Percentiles rank a stretch among this genome's conserved stretches.
Evolutionary conservation across 2,888 invertebrate genomes (phyloP).

Genomic region (Parapristionchus giblindavisi): DNA sequence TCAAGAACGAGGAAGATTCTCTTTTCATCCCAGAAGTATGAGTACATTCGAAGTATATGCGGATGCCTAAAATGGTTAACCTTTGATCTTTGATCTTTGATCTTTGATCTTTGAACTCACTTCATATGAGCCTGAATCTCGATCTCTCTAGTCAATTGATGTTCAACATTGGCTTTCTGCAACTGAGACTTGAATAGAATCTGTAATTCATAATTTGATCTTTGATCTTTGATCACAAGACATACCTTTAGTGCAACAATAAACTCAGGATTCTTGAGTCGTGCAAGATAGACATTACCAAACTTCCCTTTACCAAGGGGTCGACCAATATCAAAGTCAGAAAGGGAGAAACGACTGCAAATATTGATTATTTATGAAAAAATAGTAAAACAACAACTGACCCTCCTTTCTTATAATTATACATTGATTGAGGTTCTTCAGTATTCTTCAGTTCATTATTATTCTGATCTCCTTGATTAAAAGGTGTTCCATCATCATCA

Average conservation of each 20-base stretch:
- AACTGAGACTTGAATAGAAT: constrained; percentile 91
- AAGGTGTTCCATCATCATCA: too few relatives aligned
- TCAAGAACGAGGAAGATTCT: constrained; percentile 70
- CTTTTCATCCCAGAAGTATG: constrained; percentile 70
- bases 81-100: too few relatives aligned
- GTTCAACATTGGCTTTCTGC: constrained; percentile 84
- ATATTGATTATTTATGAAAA: neutral
- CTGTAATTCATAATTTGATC: too few relatives aligned
- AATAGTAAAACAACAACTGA: neutral
- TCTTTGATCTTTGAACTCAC: neutral
- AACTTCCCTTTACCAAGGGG: constrained; percentile 95
- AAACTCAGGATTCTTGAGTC: constrained; percentile 85
- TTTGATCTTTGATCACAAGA: neutral
- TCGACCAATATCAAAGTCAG: constrained; percentile 90
- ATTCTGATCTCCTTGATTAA: too few relatives aligned
- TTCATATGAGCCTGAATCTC: constrained; percentile 91
- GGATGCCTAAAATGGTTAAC: constrained; percentile 68
- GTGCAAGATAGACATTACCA: constrained; percentile 90
- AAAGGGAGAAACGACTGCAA: constrained; percentile 70
- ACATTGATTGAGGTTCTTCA: too few relatives aligned
- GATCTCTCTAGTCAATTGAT: constrained; percentile 93
- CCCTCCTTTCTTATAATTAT: constrained; percentile 27
- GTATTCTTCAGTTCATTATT: too few relatives aligned
- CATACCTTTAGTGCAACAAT: constrained; percentile 73
- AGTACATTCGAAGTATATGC: constrained; percentile 69